These are phyloP conservation scores for Hypselothyrea guttata DNA, from an alignment of 2,888 invertebrate genomes.

Conservation along the genomic window DNA sequence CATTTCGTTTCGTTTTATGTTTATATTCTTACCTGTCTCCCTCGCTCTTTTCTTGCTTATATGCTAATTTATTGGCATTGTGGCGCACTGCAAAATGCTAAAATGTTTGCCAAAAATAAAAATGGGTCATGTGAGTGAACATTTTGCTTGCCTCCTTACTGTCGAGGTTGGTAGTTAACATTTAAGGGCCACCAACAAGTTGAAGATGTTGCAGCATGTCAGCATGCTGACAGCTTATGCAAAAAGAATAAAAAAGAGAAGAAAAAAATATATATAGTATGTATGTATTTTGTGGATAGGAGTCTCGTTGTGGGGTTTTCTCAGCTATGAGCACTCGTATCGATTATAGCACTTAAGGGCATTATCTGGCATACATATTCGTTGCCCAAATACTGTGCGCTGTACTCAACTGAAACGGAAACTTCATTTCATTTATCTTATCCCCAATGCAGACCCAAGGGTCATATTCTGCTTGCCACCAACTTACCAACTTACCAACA, in stretches of 20 bases:
- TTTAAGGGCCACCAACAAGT: no score
- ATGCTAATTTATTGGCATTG: constrained; percentile 74
- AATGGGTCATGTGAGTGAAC: constrained; percentile 48
- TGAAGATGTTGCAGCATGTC: neutral
- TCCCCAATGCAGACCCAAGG: constrained; percentile 58
- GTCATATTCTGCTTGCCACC: constrained; percentile 51
- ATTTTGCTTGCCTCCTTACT: neutral
- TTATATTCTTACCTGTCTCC: constrained; percentile 34
- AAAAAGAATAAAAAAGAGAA: no score
- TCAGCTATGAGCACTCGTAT: constrained; percentile 17
- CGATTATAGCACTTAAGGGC: constrained; percentile 68
- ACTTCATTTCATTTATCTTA: constrained; percentile 72
- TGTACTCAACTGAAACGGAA: constrained; percentile 39
- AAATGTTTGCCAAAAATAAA: constrained; percentile 15
- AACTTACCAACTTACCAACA: constrained; percentile 17
- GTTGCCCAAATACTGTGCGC: constrained; percentile 34
- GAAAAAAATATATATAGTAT: neutral
- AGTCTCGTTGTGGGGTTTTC: neutral
- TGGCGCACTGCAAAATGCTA: constrained; percentile 24
- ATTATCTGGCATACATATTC: constrained; percentile 49
- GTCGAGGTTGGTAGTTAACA: neutral
- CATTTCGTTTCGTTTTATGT: constrained; percentile 24
- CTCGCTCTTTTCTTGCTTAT: constrained; percentile 41
- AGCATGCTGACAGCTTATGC: no score
- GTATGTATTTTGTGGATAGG: no score